Evolutionary conservation across 2,113 vertebrate genomes (phyloP).

Genomic region (Semnornis frantzii): DNA sequence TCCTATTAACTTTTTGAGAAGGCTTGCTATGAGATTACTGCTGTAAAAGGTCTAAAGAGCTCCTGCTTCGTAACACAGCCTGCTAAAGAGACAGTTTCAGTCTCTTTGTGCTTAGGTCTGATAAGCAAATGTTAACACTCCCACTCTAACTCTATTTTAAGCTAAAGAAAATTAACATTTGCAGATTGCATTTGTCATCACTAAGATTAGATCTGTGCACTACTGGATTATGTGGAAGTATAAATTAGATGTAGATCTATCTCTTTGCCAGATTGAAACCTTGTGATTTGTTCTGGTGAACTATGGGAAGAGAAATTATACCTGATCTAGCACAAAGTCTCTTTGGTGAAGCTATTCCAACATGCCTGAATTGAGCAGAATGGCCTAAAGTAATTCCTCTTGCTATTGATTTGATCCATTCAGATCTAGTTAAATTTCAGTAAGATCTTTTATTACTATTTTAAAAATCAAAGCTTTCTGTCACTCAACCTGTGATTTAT

Average conservation of each 20-base stretch:
- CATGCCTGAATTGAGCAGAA: neutral
- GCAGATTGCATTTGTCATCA: neutral
- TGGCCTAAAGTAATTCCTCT: neutral
- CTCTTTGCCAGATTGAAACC: neutral
- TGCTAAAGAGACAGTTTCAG: neutral
- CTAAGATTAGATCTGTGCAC: neutral
- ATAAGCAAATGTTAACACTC: constrained; percentile 3
- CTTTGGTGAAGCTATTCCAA: neutral
- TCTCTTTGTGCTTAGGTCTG: neutral
- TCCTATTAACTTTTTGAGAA: neutral
- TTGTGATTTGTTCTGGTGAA: neutral
- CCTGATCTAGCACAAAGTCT: neutral
- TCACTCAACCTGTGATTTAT: neutral
- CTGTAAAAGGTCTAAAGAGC: neutral
- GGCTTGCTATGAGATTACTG: neutral
- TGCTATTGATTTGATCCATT: neutral
- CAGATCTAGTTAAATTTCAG: neutral
- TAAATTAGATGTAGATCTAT: neutral
- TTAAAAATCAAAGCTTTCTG: neutral
- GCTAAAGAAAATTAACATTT: neutral
- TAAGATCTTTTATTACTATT: neutral
- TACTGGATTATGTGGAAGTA: constrained; percentile 1
- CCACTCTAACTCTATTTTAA: neutral
- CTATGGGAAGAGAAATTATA: neutral
- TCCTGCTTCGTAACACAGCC: neutral